Conservation (phyloP, 2,797 vertebrate species). For the Arnoldichthys spilopterus region DNA sequence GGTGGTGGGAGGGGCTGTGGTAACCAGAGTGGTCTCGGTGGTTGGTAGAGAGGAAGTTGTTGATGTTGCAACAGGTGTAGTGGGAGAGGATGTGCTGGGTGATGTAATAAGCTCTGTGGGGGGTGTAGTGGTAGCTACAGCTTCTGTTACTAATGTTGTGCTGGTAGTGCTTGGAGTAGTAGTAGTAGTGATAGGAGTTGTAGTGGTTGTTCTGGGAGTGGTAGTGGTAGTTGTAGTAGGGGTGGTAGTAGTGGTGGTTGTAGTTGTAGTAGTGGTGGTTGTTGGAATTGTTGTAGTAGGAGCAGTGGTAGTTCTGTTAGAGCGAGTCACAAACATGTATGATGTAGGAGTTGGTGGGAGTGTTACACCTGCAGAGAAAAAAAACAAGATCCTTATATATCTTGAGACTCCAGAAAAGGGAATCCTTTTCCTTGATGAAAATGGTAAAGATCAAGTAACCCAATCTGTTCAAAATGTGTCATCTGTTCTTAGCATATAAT, state of each 20-base stretch:
- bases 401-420: too few species aligned
- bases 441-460: too few species aligned
- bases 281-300: constrained; percentile 43
- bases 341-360: constrained; percentile 77
- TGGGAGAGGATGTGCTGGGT: constrained; percentile 42
- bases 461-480: too few species aligned
- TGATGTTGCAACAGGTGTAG: constrained; percentile 50
- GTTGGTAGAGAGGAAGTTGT: constrained; percentile 53
- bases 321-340: constrained; percentile 77
- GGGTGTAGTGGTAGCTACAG: constrained; percentile 9
- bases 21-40: constrained; percentile 42
- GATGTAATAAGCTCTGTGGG: constrained; percentile 31
- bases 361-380: constrained; percentile 69
- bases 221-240: too few species aligned
- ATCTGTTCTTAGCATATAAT: too few species aligned
- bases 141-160: constrained; percentile 19
- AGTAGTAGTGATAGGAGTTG: constrained; percentile 42
- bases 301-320: constrained; percentile 74
- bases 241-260: constrained; percentile 50
- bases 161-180: constrained; percentile 44
- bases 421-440: too few species aligned
- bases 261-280: constrained; percentile 52
- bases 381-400: too few species aligned
- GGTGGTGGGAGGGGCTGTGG: constrained; percentile 38
- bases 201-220: constrained; percentile 27